Percentiles rank a stretch among this genome's conserved stretches.
Evolutionary conservation across 2,888 invertebrate genomes (phyloP).

Genomic region (Drosophila melanosoma): DNA sequence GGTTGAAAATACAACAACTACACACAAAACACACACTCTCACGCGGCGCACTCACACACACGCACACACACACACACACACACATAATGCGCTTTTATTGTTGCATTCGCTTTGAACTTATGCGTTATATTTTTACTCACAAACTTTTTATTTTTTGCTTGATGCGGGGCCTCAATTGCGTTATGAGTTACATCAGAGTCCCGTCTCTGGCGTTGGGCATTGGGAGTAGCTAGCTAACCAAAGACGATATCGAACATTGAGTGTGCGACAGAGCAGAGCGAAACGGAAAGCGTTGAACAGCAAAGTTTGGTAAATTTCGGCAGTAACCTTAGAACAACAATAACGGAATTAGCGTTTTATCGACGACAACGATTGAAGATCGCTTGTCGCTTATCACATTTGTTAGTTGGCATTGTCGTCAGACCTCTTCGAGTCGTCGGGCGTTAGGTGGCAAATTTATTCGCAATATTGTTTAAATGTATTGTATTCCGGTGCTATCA

Average conservation of each 20-base stretch:
- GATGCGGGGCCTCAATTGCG: constrained; percentile 38
- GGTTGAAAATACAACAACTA: constrained; percentile 38
- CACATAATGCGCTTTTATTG: constrained; percentile 35
- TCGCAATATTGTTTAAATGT: constrained; percentile 24
- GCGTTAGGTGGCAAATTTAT: constrained; percentile 45
- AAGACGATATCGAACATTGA: constrained; percentile 50
- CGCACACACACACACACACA: constrained; percentile 14
- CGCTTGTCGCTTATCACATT: constrained; percentile 40
- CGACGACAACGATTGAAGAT: constrained; percentile 42
- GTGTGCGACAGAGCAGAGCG: constrained; percentile 25
- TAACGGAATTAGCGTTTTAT: constrained; percentile 43
- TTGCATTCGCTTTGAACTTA: constrained; percentile 33
- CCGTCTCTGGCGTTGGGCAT: constrained; percentile 25
- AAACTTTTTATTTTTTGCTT: constrained; percentile 13
- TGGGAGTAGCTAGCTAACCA: constrained; percentile 12
- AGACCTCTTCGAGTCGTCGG: constrained; percentile 18
- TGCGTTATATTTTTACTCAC: constrained; percentile 44
- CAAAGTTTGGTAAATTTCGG: constrained; percentile 19
- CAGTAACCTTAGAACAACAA: constrained; percentile 15
- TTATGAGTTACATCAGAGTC: constrained; percentile 62
- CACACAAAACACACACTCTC: not conserved
- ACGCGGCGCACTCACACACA: not conserved
- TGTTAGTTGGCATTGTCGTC: constrained; percentile 31
- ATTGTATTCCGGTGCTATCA: constrained; percentile 41
- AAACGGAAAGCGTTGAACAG: constrained; percentile 14